Base-by-base conservation (phyloP, 2,113 vertebrate genomes). In the Tychaedon coryphoeus region DNA sequence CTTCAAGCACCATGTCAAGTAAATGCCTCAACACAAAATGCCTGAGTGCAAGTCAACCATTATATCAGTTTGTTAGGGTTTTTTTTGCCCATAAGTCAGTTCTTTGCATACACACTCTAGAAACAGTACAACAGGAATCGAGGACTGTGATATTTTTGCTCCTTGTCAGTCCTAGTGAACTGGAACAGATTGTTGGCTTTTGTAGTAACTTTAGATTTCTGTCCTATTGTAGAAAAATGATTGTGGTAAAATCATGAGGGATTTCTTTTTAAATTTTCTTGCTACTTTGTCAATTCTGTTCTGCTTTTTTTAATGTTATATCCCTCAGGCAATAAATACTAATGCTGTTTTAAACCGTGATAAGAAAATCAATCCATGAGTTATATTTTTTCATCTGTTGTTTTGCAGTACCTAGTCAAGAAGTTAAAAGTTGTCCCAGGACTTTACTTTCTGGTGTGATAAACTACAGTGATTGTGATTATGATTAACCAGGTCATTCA, bases 321-420 rank as follows among this genome's bases (percentile, higher is more conserved):
- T 91, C 96, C 70, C 91, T 96, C 86, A 97, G 86, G 79, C 71
- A 97, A 98, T 97, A 97, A 97, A 97, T 98, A 98, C 97, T 98
- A 98, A 97, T 96, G 45, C 50, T 97, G 88, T 97, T 98, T 98
- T 90, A 97, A 97, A 94, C 62, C 34, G 62, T 96, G 88, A 96
- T 96, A 95, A 96, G 65, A 98, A 98, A 98, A 98, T 98, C 96
- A 98, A 97, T 97, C 51, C 51, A 40, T 31, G 75, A 69, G 31
- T n/a, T 73, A 14, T 73, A 14, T 36, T 50, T 58, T 96, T 95
- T 80, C 53, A 83, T 66, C 14, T 18, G 5, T 75, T 92, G 58
- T 91, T 92, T 98, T 86, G 15, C 53, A 98, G 82, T 95, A 97
- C 33, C 36, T 47, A 47, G 92, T 97, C 90, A 91, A 88, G 94